These are phyloP conservation scores for Allobates femoralis DNA, from an alignment of 2,797 vertebrate species.

Conservation along the genomic window DNA sequence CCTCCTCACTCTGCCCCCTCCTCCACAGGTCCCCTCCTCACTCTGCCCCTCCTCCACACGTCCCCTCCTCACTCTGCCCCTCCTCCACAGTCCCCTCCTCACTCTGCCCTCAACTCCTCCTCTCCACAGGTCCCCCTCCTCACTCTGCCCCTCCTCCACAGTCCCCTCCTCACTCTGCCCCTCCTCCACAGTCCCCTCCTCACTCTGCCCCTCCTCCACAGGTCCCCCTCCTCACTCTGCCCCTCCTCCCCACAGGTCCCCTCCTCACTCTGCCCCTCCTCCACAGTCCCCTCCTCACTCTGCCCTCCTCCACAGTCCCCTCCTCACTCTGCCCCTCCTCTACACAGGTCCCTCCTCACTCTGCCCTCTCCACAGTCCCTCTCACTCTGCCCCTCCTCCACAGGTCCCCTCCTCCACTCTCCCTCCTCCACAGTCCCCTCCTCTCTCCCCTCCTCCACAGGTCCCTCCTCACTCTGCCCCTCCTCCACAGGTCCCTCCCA, in stretches of 20 bases:
- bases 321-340: background rate
- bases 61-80: background rate
- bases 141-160: no score
- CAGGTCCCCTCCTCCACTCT: background rate
- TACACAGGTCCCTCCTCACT: background rate
- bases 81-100: background rate
- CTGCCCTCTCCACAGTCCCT: background rate
- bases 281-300: background rate
- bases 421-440: background rate
- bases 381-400: background rate
- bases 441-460: background rate
- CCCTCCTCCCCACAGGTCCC: no score
- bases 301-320: rapidly evolving
- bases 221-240: background rate
- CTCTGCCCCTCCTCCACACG: no score
- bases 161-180: rapidly evolving
- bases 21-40: no score
- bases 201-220: background rate
- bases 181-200: rapidly evolving
- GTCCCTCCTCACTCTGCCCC: constrained; percentile 66
- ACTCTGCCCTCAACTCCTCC: background rate
- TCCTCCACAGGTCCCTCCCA: constrained; percentile 60
- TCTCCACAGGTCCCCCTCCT: no score
- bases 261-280: no score
- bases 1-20: background rate